Evolutionary conservation across 2,888 invertebrate species (phyloP).

Genomic region (Darwinula stevensoni): DNA sequence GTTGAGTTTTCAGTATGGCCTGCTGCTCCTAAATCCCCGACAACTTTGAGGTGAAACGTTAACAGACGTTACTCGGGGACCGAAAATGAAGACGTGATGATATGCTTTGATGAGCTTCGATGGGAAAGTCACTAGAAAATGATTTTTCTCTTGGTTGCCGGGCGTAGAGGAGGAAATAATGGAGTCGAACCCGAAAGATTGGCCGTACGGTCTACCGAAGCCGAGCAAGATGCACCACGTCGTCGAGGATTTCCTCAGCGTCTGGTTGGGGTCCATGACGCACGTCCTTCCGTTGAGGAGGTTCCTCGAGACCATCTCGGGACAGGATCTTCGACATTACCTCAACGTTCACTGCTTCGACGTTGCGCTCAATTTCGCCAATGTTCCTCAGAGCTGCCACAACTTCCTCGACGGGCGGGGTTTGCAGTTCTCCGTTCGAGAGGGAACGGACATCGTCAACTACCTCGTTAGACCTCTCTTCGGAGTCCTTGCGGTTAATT

Average conservation of each 20-base stretch:
- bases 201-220: slow-evolving; percentile 12
- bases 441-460: not conserved
- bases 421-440: not conserved
- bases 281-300: slow-evolving; percentile 17
- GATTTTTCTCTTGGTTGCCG: no score
- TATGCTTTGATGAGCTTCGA: no score
- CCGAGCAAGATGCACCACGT: slow-evolving; percentile 17
- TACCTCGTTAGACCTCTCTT: not conserved
- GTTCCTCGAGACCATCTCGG: slow-evolving; percentile 13
- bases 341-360: slow-evolving; percentile 15
- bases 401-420: not conserved
- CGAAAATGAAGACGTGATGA: no score
- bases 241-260: slow-evolving; percentile 19
- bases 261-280: slow-evolving; percentile 15
- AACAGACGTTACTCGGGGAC: no score
- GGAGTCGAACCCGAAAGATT: not conserved
- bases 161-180: slow-evolving; percentile 4
- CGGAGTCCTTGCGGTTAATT: no score
- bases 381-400: not conserved
- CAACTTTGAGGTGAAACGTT: no score
- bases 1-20: no score
- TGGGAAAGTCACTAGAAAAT: no score
- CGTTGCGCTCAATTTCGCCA: slow-evolving; percentile 11
- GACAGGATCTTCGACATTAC: slow-evolving; percentile 13
- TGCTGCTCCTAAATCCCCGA: no score